Percentiles rank a stretch among this genome's conserved stretches.
Evolutionary conservation across 2,797 vertebrate species (phyloP).

Genomic region (Allobates femoralis): DNA sequence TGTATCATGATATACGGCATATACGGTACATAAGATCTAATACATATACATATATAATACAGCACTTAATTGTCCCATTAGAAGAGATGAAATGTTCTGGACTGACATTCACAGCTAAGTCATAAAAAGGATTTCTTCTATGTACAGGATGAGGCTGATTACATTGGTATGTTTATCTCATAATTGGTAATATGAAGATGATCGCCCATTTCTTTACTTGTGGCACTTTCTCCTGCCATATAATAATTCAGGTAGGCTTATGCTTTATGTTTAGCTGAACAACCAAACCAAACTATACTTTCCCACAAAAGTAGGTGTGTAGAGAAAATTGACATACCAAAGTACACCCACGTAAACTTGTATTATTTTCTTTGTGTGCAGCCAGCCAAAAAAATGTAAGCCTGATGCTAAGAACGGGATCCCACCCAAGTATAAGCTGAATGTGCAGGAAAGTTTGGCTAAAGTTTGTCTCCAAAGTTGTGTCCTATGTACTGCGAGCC

Average conservation of each 20-base stretch:
- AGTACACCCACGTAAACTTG: constrained; percentile 79
- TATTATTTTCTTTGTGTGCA: constrained; percentile 72
- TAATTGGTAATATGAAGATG: constrained; percentile 15
- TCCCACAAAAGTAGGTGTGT: constrained; percentile 75
- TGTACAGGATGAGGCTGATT: background rate
- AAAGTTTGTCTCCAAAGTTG: background rate
- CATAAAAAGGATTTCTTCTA: background rate
- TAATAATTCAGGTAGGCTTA: constrained; percentile 66
- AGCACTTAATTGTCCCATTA: background rate
- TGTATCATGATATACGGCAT: too few relatives aligned
- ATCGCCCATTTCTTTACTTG: background rate
- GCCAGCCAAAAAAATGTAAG: constrained; percentile 72
- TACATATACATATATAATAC: too few relatives aligned
- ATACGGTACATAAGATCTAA: too few relatives aligned
- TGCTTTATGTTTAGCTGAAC: constrained; percentile 68
- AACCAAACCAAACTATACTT: constrained; percentile 68
- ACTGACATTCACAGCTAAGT: background rate
- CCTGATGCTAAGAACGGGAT: constrained; percentile 27
- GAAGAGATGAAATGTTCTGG: background rate
- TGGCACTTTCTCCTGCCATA: constrained; percentile 64
- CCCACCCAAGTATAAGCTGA: constrained; percentile 27
- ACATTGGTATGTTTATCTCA: constrained; percentile 19
- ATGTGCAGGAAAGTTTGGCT: constrained; percentile 7
- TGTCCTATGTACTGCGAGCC: background rate
- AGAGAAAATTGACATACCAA: constrained; percentile 80